Evolutionary conservation across 2,797 vertebrate species (phyloP).

Genomic region (Darevskia nairensis): DNA sequence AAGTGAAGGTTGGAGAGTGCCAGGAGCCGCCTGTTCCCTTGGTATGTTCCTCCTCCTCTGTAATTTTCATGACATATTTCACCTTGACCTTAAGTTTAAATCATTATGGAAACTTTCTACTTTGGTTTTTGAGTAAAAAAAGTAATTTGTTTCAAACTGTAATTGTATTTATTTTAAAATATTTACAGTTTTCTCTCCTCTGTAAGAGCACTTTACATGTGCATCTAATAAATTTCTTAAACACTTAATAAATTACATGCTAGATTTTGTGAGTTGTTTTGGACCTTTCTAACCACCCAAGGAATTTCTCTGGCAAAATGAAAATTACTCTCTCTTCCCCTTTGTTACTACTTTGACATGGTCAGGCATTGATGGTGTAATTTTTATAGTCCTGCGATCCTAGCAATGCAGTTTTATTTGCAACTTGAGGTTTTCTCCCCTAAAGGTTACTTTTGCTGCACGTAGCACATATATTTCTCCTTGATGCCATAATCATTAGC

Average conservation of each 20-base stretch:
- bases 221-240: slow-evolving; percentile 75
- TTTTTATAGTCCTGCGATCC: background rate
- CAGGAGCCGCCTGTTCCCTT: background rate
- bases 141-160: slow-evolving; percentile 68
- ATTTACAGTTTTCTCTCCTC: slow-evolving; percentile 64
- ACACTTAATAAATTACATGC: slow-evolving; percentile 68
- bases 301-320: slow-evolving; percentile 57
- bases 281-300: slow-evolving; percentile 47
- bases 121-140: slow-evolving; percentile 63
- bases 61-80: slow-evolving; percentile 53
- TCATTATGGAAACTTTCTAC: slow-evolving; percentile 57
- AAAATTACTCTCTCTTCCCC: slow-evolving; percentile 8
- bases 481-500: background rate
- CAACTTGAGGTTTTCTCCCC: background rate
- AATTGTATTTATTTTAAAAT: slow-evolving; percentile 73
- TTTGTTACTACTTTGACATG: background rate
- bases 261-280: slow-evolving; percentile 64
- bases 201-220: slow-evolving; percentile 73
- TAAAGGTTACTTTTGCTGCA: background rate
- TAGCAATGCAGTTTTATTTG: background rate
- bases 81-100: slow-evolving; percentile 72
- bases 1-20: background rate
- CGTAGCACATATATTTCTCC: background rate
- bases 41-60: slow-evolving; percentile 55
- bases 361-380: background rate